Evolutionary conservation across 2,797 vertebrate species (phyloP).

Genomic region (Sylvia borin): DNA sequence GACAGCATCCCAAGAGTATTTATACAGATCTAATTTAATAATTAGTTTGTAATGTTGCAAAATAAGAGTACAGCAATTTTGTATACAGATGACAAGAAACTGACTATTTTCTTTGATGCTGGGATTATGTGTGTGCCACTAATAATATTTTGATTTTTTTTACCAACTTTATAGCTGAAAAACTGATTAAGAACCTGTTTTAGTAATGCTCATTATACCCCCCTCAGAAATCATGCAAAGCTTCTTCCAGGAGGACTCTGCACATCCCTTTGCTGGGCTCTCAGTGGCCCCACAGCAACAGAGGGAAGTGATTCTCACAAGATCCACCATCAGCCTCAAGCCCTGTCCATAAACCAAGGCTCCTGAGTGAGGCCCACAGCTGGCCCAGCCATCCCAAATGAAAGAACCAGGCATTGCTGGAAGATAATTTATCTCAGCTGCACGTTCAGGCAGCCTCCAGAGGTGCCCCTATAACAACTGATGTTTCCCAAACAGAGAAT

Average conservation of each 20-base stretch:
- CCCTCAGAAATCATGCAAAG: neutral
- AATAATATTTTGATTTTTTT: neutral
- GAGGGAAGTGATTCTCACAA: neutral
- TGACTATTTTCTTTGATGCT: neutral
- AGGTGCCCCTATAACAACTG: neutral
- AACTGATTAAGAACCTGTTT: neutral
- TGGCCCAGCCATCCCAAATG: fast-evolving
- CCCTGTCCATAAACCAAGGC: neutral
- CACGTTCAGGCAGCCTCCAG: neutral
- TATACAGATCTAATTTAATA: neutral
- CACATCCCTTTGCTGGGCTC: neutral
- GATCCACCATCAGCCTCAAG: neutral
- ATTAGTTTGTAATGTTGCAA: neutral
- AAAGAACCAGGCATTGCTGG: neutral
- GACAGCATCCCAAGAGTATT: neutral
- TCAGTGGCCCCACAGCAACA: neutral
- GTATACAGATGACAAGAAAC: neutral
- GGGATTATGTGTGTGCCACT: neutral
- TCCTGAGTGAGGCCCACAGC: neutral
- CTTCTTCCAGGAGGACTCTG: neutral
- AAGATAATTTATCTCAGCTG: neutral
- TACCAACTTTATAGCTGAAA: neutral
- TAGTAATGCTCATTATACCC: neutral
- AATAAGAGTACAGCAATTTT: neutral
- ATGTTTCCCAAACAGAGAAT: neutral